phyloP scores from a whole-genome alignment of 2,888 invertebrate species.

The Trichopria drosophilae region DNA sequence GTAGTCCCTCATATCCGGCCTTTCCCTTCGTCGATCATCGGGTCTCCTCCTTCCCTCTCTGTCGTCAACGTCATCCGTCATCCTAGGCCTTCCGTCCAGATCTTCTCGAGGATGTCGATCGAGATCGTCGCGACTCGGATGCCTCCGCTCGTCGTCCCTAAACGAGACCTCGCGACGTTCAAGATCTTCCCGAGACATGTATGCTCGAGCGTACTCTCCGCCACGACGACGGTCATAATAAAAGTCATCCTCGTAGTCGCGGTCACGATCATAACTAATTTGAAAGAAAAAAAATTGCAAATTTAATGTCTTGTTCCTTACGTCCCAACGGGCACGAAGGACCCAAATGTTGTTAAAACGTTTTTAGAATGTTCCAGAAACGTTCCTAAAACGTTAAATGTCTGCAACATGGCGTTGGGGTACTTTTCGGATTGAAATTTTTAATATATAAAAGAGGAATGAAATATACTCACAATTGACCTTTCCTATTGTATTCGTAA shows the following conservation, averaged over 20 bases:
- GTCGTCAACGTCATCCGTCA: conserved; percentile 51
- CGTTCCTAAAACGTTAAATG: too few species aligned
- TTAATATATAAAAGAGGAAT: too few species aligned
- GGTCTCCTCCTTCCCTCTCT: conserved; percentile 46
- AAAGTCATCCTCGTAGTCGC: conserved; percentile 55
- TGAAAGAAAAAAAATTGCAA: too few species aligned
- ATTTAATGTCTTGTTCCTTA: too few species aligned
- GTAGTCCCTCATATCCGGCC: conserved; percentile 44
- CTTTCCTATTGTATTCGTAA: conserved; percentile 50
- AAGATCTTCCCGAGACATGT: conserved; percentile 52
- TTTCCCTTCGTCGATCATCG: conserved; percentile 48
- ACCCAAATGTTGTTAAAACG: too few species aligned
- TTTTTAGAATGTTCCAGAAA: too few species aligned
- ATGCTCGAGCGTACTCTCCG: conserved; percentile 49
- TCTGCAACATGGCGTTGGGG: too few species aligned
- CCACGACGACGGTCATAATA: conserved; percentile 53
- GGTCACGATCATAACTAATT: conserved; percentile 51
- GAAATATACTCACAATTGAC: conserved; percentile 46
- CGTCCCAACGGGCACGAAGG: too few species aligned
- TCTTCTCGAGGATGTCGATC: conserved; percentile 48
- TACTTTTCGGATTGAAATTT: too few species aligned
- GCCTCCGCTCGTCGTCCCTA: conserved; percentile 52
- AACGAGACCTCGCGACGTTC: conserved; percentile 50
- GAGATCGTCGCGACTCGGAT: conserved; percentile 50
- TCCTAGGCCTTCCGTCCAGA: conserved; percentile 46